Evolutionary conservation across 2,888 invertebrate genomes (phyloP).

Genomic region (Catotricha subobsoleta): DNA sequence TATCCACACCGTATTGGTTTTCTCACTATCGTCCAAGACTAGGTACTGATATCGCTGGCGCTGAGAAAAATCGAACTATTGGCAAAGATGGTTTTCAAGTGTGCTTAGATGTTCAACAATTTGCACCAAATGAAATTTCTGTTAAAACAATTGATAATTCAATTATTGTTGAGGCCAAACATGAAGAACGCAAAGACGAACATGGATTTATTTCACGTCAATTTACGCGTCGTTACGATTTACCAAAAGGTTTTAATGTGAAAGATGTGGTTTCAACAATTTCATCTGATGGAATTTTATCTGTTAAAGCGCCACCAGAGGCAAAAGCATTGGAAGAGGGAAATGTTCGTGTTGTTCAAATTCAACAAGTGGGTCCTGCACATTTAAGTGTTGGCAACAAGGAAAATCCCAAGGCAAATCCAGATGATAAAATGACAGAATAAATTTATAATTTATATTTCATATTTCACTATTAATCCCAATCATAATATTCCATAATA

Average conservation of each 20-base stretch:
- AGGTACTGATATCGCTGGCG: background rate
- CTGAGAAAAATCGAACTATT: slow-evolving; percentile 18
- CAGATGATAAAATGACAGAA: background rate
- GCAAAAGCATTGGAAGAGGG: slow-evolving; percentile 22
- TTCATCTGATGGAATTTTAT: slow-evolving; percentile 65
- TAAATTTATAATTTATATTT: background rate
- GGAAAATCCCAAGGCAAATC: background rate
- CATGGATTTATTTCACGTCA: slow-evolving; percentile 64
- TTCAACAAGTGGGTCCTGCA: slow-evolving; percentile 53
- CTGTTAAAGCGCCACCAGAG: slow-evolving; percentile 46
- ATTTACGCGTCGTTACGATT: slow-evolving; percentile 50
- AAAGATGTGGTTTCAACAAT: slow-evolving; percentile 54
- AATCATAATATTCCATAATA: too few relatives aligned
- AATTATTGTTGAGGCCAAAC: slow-evolving; percentile 49
- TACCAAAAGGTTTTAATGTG: slow-evolving; percentile 51
- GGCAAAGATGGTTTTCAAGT: slow-evolving; percentile 54
- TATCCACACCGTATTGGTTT: background rate
- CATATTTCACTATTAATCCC: too few relatives aligned
- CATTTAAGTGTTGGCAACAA: slow-evolving; percentile 23
- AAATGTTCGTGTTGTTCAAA: slow-evolving; percentile 49
- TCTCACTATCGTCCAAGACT: background rate
- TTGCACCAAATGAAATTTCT: slow-evolving; percentile 39
- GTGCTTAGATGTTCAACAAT: slow-evolving; percentile 31
- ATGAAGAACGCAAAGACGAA: slow-evolving; percentile 50
- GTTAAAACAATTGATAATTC: slow-evolving; percentile 47